These are phyloP conservation scores for Odontomyia ornata DNA, from an alignment of 2,888 invertebrate species.

Conservation along the genomic window DNA sequence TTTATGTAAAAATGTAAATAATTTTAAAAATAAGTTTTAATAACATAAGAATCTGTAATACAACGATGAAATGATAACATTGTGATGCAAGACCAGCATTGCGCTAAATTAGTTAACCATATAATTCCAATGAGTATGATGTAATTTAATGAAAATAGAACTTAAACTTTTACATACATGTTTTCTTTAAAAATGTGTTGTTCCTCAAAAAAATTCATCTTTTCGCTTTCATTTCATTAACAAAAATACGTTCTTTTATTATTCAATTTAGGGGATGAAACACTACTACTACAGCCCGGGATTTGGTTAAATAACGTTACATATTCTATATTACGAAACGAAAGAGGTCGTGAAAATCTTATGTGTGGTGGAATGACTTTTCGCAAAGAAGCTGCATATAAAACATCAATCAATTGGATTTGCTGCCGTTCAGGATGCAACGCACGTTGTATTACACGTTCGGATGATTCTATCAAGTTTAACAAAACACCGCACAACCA, in stretches of 20 bases:
- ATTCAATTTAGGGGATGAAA: background rate
- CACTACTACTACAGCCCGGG: constrained; percentile 48
- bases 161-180: too few species aligned
- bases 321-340: constrained; percentile 50
- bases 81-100: too few species aligned
- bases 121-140: too few species aligned
- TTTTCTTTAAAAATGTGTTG: too few species aligned
- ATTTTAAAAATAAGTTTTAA: too few species aligned
- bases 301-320: constrained; percentile 52
- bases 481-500: constrained; percentile 54
- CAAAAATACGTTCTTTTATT: background rate
- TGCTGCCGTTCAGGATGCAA: constrained; percentile 52
- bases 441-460: constrained; percentile 53
- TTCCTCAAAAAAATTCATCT: too few species aligned
- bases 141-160: too few species aligned
- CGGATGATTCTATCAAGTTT: constrained; percentile 52
- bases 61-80: too few species aligned
- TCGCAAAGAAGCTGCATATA: constrained; percentile 54
- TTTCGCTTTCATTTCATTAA: background rate
- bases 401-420: constrained; percentile 54
- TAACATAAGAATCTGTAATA: too few species aligned
- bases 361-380: constrained; percentile 52
- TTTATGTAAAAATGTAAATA: too few species aligned
- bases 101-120: too few species aligned
- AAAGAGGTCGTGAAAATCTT: constrained; percentile 52